These are phyloP conservation scores for Hydrophis major DNA, from an alignment of 2,797 vertebrate species.

Conservation along the genomic window DNA sequence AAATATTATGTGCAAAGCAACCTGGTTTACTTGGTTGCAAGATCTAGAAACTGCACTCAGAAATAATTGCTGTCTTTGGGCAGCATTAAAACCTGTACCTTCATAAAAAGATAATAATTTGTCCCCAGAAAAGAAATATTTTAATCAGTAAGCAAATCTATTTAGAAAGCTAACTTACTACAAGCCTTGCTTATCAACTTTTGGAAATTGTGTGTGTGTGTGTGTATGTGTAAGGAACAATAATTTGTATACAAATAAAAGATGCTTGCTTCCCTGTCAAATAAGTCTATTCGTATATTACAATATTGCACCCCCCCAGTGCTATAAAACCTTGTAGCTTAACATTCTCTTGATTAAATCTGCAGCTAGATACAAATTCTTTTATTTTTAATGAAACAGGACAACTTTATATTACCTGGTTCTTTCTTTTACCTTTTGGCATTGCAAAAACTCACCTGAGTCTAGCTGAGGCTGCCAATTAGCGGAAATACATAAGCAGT, in stretches of 20 bases:
- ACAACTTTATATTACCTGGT: background rate
- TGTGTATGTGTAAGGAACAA: background rate
- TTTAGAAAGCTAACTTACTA: slow-evolving; percentile 56
- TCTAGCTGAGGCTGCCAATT: background rate
- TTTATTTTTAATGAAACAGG: background rate
- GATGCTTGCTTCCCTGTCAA: background rate
- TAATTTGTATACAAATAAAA: slow-evolving; percentile 12
- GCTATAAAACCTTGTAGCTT: rapidly evolving
- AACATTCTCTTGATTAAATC: background rate
- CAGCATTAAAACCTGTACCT: slow-evolving; percentile 59
- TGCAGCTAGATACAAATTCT: background rate
- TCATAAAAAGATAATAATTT: slow-evolving; percentile 7
- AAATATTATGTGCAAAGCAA: slow-evolving; percentile 62
- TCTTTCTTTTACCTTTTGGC: background rate
- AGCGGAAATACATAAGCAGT: background rate
- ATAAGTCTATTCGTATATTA: background rate
- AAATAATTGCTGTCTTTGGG: slow-evolving; percentile 51
- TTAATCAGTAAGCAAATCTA: slow-evolving; percentile 63
- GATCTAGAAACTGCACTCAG: slow-evolving; percentile 51
- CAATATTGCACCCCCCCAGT: rapidly evolving
- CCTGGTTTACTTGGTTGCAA: slow-evolving; percentile 59
- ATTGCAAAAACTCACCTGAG: background rate
- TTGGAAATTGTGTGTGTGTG: background rate
- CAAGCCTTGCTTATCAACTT: background rate
- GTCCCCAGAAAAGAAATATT: slow-evolving; percentile 51